phyloP scores from a whole-genome alignment of 2,797 vertebrate genomes.

The Cyclura pinguis region DNA sequence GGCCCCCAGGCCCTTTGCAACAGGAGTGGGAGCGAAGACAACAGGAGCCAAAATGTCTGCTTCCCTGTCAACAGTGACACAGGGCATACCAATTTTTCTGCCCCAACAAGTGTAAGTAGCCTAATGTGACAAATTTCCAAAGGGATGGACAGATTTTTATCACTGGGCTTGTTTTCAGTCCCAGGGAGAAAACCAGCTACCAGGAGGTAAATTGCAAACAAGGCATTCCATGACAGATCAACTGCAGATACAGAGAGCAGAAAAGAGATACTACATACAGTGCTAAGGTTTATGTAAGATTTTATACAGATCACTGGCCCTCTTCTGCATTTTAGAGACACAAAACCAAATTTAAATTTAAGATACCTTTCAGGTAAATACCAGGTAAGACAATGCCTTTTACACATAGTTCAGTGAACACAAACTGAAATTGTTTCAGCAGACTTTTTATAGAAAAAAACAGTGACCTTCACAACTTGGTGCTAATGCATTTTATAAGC shows the following conservation, averaged over 20 bases:
- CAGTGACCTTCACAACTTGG: not conserved
- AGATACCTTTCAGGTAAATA: not conserved
- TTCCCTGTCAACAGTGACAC: conserved; percentile 16
- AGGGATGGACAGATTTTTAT: conserved; percentile 25
- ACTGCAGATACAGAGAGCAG: conserved; percentile 1
- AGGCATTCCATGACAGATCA: conserved; percentile 14
- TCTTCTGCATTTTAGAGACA: not conserved
- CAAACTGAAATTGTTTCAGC: too few relatives aligned
- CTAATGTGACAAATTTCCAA: conserved; percentile 8
- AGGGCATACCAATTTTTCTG: not conserved
- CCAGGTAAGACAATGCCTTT: not conserved
- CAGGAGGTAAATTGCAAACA: conserved; percentile 3
- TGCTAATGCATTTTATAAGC: not conserved
- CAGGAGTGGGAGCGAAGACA: not conserved
- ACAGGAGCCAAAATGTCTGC: conserved; percentile 25
- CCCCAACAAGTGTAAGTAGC: not conserved
- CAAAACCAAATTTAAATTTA: too few relatives aligned
- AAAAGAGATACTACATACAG: not conserved
- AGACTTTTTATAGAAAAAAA: not conserved
- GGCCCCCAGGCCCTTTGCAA: not conserved
- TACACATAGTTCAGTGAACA: not conserved
- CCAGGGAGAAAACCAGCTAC: not conserved
- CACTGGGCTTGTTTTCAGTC: not conserved
- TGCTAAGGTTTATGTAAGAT: not conserved
- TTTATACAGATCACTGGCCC: not conserved